A percentile compares a stretch with the other conserved stretches of the same genome.
Conservation (phyloP, 2,888 invertebrate genomes). For the Byasa hedistus region DNA sequence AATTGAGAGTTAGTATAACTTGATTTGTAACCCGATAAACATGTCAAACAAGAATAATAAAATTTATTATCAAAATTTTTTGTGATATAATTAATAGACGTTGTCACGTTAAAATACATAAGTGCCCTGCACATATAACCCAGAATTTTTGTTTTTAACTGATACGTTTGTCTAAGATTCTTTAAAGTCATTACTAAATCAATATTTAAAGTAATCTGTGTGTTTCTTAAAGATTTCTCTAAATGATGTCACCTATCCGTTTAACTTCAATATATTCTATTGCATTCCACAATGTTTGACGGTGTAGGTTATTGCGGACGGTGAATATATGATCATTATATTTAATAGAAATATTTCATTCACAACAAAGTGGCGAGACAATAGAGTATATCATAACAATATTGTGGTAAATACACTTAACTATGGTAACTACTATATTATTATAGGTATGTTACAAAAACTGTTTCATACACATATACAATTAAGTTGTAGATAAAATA, state of each 20-base stretch:
- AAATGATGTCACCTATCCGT: neutral
- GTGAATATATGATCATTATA: neutral
- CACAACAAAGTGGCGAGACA: neutral
- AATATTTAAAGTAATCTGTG: neutral
- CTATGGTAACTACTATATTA: neutral
- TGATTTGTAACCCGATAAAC: too few species aligned
- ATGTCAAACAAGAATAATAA: too few species aligned
- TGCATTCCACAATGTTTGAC: neutral
- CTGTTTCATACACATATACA: too few species aligned
- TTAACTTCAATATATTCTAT: neutral
- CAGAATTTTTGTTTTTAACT: too few species aligned
- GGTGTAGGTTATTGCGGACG: neutral
- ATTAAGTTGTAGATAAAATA: too few species aligned
- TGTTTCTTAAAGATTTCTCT: neutral
- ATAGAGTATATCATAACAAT: neutral
- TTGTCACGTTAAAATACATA: too few species aligned
- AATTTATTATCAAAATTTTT: too few species aligned
- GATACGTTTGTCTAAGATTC: neutral
- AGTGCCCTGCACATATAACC: too few species aligned
- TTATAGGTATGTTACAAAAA: too few species aligned
- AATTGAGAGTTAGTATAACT: too few species aligned
- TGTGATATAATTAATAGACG: too few species aligned
- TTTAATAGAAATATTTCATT: neutral
- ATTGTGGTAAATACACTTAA: neutral
- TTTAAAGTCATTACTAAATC: neutral